A percentile compares a stretch with the other conserved stretches of the same genome.
phyloP scores from a whole-genome alignment of 1,140 invertebrate species.

The Pseudobourletiella spinata region DNA sequence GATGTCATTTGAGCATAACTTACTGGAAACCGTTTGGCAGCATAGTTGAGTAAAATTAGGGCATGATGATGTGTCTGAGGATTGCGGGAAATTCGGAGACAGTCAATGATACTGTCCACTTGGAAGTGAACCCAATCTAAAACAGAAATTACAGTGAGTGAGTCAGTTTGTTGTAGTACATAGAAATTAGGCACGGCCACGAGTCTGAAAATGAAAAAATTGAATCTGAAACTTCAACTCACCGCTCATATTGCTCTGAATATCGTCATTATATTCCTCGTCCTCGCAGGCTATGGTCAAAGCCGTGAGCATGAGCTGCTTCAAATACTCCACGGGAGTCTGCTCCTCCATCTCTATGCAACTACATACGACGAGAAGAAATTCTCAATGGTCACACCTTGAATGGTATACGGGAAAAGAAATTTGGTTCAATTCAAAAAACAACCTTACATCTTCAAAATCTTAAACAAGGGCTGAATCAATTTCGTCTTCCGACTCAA shows the following conservation, averaged over 20 bases:
- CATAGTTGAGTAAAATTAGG: conserved; percentile 65
- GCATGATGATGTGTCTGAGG: conserved; percentile 91
- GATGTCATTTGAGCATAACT: too few relatives aligned
- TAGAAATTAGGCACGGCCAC: conserved; percentile 17
- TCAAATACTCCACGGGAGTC: conserved; percentile 74
- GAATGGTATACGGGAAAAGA: conserved; percentile 10
- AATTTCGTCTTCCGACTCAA: conserved; percentile 56
- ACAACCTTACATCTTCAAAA: conserved; percentile 56
- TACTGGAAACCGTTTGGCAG: conserved; percentile 59
- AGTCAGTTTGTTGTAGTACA: neutral
- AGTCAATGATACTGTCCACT: conserved; percentile 74
- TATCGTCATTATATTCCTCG: conserved; percentile 43
- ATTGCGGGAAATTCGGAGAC: conserved; percentile 77
- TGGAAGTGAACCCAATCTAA: conserved; percentile 48
- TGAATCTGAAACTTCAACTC: conserved; percentile 39
- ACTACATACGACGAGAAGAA: too few relatives aligned
- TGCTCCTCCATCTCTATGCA: conserved; percentile 73
- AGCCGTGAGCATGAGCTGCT: conserved; percentile 73
- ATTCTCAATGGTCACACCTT: too few relatives aligned
- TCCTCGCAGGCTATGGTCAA: conserved; percentile 58
- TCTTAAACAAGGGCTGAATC: conserved; percentile 63
- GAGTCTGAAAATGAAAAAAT: too few relatives aligned
- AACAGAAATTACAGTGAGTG: neutral
- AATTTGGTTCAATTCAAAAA: neutral
- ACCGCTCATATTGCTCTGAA: conserved; percentile 35